Base-by-base conservation (phyloP, 2,888 invertebrate genomes). In the Phaonia tiefii region DNA sequence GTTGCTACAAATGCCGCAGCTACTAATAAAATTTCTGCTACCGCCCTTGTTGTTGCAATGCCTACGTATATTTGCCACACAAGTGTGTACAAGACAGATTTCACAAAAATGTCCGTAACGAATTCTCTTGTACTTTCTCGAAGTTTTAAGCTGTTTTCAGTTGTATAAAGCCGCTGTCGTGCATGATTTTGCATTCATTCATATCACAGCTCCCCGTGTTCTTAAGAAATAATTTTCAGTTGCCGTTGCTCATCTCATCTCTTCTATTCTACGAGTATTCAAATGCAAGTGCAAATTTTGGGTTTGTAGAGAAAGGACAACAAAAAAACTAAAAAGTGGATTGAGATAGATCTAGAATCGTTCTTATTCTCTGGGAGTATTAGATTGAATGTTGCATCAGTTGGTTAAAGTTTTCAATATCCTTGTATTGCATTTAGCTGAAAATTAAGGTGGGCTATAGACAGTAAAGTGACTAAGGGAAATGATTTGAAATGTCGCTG, bases 31-130 rank as follows among this genome's bases (percentile, higher is more conserved):
- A n/a, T 11, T n/a, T n/a, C 49, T 60, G n/a, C 11, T 42, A 10
- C 3, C 26, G 37, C 42, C 22, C 42, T 20, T 42, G 63, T 22
- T 39, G 63, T 22, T 46, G 44, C 44, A 37, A 7, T 31, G 42
- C 13, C 39, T 22, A 4, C 42, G 63, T 51, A 8, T 7, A 51
- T 63, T 42, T 63, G 63, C 42, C 42, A 37, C 39, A 17, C 26
- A 58, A 58, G 13, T 37, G 13, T 58, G 58, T 58, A 31, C 58
- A 42, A 11, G 63, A 63, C 63, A 63, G 20, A 42, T 63, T 63
- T 63, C 22, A 22, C 63, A 63, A 63, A 63, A 42, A 63, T 42
- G 63, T 42, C 63, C 22, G 63, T n/a, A 42, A 39, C 42, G 22
- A 22, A n/a, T 42, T 3, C 13, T 22, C 17, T 22, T 22, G 63